A percentile compares a stretch with the other conserved stretches of the same genome.
phyloP scores from a whole-genome alignment of 1,140 invertebrate species.

The Zaprionus vittiger region DNA sequence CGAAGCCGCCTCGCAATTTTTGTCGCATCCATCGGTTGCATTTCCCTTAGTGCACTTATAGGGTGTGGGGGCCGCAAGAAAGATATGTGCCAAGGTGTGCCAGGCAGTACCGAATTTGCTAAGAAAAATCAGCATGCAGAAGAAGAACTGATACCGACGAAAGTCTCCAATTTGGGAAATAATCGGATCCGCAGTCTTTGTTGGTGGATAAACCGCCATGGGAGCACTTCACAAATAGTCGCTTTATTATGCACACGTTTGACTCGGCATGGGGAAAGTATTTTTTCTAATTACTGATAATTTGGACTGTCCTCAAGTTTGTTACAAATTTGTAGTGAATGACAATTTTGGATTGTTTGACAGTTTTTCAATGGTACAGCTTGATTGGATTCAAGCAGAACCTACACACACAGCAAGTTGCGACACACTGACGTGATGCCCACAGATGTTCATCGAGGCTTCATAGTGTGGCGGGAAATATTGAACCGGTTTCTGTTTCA shows the following conservation, averaged over 20 bases:
- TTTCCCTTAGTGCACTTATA: conserved; percentile 83
- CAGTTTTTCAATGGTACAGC: conserved; percentile 39
- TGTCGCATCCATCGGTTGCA: conserved; percentile 81
- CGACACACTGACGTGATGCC: conserved; percentile 57
- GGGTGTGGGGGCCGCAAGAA: conserved; percentile 87
- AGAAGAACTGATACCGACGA: conserved; percentile 89
- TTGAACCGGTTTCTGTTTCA: conserved; percentile 51
- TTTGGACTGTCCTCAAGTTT: neutral
- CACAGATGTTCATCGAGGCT: conserved; percentile 40
- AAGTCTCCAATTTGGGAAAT: conserved; percentile 87
- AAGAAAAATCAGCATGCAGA: conserved; percentile 87
- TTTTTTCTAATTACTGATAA: neutral
- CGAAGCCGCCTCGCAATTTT: conserved; percentile 86
- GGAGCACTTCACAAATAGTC: too few species aligned
- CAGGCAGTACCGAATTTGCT: conserved; percentile 90
- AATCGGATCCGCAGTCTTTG: conserved; percentile 56
- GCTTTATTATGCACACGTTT: too few species aligned
- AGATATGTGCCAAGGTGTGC: conserved; percentile 88
- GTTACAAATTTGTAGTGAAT: too few species aligned
- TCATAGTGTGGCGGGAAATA: conserved; percentile 18
- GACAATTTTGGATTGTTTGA: neutral
- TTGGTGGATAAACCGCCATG: neutral
- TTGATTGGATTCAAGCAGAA: neutral
- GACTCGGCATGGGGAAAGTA: too few species aligned
- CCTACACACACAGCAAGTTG: conserved; percentile 12